A percentile compares a stretch with the other conserved stretches of the same genome.
phyloP scores from a whole-genome alignment of 2,797 vertebrate species.

The Lepus townsendii region DNA sequence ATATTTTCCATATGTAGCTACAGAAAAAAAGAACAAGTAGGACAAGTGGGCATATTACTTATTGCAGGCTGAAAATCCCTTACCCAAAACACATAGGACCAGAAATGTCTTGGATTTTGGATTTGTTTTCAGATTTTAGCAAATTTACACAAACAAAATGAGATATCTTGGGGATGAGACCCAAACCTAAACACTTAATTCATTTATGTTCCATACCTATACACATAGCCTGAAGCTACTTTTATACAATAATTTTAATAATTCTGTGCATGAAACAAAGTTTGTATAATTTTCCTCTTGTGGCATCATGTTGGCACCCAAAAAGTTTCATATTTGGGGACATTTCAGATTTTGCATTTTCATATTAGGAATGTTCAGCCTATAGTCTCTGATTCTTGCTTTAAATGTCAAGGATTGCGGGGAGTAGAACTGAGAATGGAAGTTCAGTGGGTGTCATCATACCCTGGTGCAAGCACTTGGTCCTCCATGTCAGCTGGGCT shows the following conservation, averaged over 20 bases:
- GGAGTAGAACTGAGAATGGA: background rate
- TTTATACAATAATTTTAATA: background rate
- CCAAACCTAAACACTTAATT: background rate
- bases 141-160: background rate
- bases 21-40: background rate
- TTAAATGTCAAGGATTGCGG: background rate
- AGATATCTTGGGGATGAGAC: background rate
- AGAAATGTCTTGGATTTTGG: background rate
- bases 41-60: background rate
- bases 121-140: background rate
- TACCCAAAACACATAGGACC: background rate
- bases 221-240: background rate
- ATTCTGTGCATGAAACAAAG: background rate
- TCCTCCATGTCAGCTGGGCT: background rate
- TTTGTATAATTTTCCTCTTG: background rate
- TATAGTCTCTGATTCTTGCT: background rate
- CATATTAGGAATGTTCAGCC: background rate
- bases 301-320: background rate
- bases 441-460: background rate
- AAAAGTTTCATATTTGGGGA: background rate
- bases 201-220: background rate
- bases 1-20: slow-evolving; percentile 23
- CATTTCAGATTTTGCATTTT: background rate
- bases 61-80: background rate
- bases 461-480: background rate